A percentile compares a stretch with the other conserved stretches of the same genome.
Conservation (phyloP, 2,888 invertebrate species). For the Noctua janthina region DNA sequence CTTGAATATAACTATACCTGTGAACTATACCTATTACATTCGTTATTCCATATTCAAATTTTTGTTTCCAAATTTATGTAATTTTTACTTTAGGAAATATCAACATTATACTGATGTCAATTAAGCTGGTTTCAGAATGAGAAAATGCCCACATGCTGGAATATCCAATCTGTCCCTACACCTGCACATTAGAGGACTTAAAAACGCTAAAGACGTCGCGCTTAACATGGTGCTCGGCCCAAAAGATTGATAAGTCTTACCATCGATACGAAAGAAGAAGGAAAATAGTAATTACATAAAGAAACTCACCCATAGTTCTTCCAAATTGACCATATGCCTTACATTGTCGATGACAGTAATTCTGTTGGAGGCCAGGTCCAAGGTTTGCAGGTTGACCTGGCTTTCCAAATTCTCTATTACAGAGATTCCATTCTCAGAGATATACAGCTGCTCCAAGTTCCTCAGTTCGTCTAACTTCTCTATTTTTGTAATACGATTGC, state of each 20-base stretch:
- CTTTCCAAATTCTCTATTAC: slow-evolving; percentile 94
- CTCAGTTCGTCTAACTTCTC: slow-evolving; percentile 94
- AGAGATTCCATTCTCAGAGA: slow-evolving; percentile 97
- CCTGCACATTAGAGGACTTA: neutral
- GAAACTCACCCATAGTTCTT: slow-evolving; percentile 97
- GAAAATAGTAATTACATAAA: neutral
- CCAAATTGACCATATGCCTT: slow-evolving; percentile 93
- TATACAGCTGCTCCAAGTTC: slow-evolving; percentile 96
- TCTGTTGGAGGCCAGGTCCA: slow-evolving; percentile 97
- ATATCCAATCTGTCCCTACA: too few species aligned
- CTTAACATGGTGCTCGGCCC: neutral
- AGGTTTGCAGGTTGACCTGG: slow-evolving; percentile 93
- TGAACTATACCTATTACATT: too few species aligned
- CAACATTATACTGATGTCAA: neutral
- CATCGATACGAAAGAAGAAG: neutral
- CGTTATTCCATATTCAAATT: too few species aligned
- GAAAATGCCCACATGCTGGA: too few species aligned
- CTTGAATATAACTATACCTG: too few species aligned
- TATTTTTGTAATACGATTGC: slow-evolving; percentile 96
- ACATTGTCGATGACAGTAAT: slow-evolving; percentile 95
- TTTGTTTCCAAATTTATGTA: neutral
- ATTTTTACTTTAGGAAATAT: neutral
- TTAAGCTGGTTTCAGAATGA: neutral
- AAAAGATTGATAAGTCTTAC: neutral
- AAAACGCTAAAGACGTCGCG: neutral